Base-by-base conservation (phyloP, 2,888 invertebrate species). In the Ornithoptera priamus region DNA sequence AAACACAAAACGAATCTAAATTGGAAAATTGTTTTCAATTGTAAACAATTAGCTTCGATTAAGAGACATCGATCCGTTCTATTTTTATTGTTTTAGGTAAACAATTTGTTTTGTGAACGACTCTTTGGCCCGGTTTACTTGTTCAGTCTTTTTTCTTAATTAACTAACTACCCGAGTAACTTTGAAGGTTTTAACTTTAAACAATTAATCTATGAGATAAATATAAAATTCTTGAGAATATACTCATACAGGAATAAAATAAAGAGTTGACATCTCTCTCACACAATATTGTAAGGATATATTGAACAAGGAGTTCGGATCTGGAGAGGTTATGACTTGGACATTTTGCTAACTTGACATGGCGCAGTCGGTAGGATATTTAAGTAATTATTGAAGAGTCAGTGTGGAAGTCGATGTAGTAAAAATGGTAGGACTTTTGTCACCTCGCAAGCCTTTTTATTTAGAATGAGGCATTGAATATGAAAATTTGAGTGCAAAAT, bases 1-100 rank as follows among this genome's bases (percentile, higher is more conserved):
- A 64, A 68, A 75, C 75, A 77, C 71, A 71, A 74, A 74, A 74
- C 72, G 70, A 70, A 65, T 72, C 72, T 72, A 78, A 83, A 83
- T 82, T 83, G 81, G 78, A 81, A 81, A 83, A 83, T 82, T 75
- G 81, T 76, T 74, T 74, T 71, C 82, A 83, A 83, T 83, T 83
- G 80, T 76, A 71, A 77, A 80, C 83, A 78, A 83, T 83, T 82
- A 78, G 74, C 62, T 62, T 63, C 71, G 72, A 77, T 76, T 72
- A 66, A 74, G 71, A 56, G 65, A 72, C 68, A 64, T 70, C 39
- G 63, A 65, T 62, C 53, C 70, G 68, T 67, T 68, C 65, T 50
- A 65, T 62, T 70, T 71, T 71, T 71, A 65, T 67, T 65, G 70
- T 71, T 71, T 71, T 71, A 71, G 57, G 67, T 72, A 69, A 73